Conservation (phyloP, 2,797 vertebrate species). For the Limosa lapponica region DNA sequence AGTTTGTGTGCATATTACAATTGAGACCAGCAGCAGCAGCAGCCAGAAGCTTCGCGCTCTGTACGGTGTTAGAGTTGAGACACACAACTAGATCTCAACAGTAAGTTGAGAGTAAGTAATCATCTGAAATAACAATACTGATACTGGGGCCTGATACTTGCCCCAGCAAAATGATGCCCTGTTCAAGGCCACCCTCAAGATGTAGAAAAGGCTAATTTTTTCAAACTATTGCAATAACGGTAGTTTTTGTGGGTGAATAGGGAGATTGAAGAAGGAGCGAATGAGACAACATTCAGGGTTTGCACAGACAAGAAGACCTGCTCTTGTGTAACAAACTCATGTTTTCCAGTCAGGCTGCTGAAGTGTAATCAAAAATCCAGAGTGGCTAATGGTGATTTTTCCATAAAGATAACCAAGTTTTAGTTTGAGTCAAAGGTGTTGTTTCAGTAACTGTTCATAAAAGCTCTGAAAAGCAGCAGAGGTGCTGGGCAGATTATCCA, state of each 20-base stretch:
- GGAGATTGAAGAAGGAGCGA: neutral
- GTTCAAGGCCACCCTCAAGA: neutral
- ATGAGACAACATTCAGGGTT: neutral
- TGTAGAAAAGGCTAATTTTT: neutral
- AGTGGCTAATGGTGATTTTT: neutral
- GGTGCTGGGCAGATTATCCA: neutral
- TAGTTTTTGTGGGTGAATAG: neutral
- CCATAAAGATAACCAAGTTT: neutral
- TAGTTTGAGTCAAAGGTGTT: neutral
- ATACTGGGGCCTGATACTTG: neutral
- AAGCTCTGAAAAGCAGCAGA: neutral
- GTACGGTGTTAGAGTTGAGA: neutral
- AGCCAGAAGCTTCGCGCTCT: neutral
- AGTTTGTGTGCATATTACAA: neutral
- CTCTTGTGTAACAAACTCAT: neutral
- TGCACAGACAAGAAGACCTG: neutral
- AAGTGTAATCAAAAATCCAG: neutral
- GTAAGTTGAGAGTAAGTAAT: neutral
- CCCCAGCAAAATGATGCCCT: neutral
- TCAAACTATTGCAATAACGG: neutral
- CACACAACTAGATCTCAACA: neutral
- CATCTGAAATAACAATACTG: neutral
- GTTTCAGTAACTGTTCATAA: neutral
- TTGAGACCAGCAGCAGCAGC: neutral
- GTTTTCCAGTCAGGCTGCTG: neutral